A percentile compares a stretch with the other conserved stretches of the same genome.
These are phyloP conservation scores for Hippocampus mohnikei DNA, from an alignment of 2,113 vertebrate genomes.

Conservation along the genomic window DNA sequence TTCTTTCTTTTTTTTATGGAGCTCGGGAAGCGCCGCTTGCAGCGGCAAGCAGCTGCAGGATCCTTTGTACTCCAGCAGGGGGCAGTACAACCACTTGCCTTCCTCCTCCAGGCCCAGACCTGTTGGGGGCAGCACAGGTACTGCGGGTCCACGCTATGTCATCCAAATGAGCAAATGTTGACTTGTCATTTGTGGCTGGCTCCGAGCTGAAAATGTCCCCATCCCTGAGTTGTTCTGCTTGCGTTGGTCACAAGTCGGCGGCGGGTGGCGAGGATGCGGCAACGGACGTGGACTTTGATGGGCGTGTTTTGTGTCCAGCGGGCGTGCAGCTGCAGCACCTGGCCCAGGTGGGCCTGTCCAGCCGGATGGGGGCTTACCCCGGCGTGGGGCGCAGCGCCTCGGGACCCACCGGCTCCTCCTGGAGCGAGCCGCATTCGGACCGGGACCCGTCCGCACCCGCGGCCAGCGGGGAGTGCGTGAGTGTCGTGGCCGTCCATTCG, in stretches of 20 bases:
- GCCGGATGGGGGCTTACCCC: slow-evolving; percentile 85
- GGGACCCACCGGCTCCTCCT: slow-evolving; percentile 83
- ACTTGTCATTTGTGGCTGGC: no score
- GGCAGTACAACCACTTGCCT: slow-evolving; percentile 81
- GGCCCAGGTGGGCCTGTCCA: slow-evolving; percentile 92
- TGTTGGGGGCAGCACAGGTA: slow-evolving; percentile 93
- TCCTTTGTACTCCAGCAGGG: slow-evolving; percentile 77
- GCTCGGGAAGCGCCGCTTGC: slow-evolving; percentile 74
- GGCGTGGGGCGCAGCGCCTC: slow-evolving; percentile 83
- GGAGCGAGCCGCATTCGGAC: slow-evolving; percentile 82
- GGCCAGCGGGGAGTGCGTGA: slow-evolving; percentile 83
- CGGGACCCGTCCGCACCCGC: slow-evolving; percentile 76
- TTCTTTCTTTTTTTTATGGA: slow-evolving; percentile 47
- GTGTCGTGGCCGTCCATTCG: slow-evolving; percentile 34
- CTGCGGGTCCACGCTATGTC: no score
- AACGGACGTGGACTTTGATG: not conserved
- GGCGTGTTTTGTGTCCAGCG: slow-evolving; percentile 37
- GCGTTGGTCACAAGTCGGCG: no score
- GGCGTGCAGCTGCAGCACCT: slow-evolving; percentile 94
- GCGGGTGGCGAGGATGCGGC: no score
- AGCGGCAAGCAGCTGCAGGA: slow-evolving; percentile 81
- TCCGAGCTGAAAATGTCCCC: no score
- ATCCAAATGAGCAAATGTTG: no score
- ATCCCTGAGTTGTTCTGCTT: not conserved
- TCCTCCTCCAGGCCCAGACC: slow-evolving; percentile 87